Percentiles rank a stretch among this genome's conserved stretches.
Conservation (phyloP, 2,797 vertebrate genomes). For the Epinephelus awoara region DNA sequence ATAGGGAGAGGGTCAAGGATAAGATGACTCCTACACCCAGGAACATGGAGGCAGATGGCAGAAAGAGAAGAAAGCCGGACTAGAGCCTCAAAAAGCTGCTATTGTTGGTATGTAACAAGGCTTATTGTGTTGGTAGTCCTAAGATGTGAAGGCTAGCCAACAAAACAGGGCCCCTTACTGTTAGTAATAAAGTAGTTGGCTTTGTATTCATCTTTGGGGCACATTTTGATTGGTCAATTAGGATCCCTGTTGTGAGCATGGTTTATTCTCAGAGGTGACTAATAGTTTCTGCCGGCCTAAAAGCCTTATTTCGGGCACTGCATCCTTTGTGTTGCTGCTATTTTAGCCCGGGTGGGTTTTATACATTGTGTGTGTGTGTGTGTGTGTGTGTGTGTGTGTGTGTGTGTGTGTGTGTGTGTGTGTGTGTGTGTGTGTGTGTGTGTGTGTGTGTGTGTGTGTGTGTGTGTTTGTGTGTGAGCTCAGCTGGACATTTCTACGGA, state of each 20-base stretch:
- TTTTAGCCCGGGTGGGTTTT: constrained; percentile 42
- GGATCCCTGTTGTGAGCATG: constrained; percentile 44
- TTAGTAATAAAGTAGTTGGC: constrained; percentile 42
- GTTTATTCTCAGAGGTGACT: constrained; percentile 77
- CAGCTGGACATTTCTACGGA: constrained; percentile 3
- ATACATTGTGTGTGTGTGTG: not conserved
- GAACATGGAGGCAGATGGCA: constrained; percentile 58
- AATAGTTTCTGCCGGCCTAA: constrained; percentile 58
- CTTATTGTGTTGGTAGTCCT: constrained; percentile 43
- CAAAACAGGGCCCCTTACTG: constrained; percentile 15
- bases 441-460: not conserved
- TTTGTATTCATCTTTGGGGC: constrained; percentile 38
- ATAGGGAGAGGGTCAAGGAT: constrained; percentile 61
- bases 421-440: not conserved
- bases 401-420: not conserved
- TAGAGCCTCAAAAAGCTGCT: constrained; percentile 41
- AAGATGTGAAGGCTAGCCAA: constrained; percentile 42
- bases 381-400: not conserved
- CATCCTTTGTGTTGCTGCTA: constrained; percentile 55
- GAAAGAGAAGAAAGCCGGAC: constrained; percentile 43
- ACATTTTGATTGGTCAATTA: constrained; percentile 67
- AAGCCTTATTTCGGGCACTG: constrained; percentile 49
- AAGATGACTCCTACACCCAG: constrained; percentile 66
- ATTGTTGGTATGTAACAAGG: constrained; percentile 54
- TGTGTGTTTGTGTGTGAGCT: not conserved